These are phyloP conservation scores for Meiosimyza decipiens DNA, from an alignment of 2,888 invertebrate species.

Conservation along the genomic window DNA sequence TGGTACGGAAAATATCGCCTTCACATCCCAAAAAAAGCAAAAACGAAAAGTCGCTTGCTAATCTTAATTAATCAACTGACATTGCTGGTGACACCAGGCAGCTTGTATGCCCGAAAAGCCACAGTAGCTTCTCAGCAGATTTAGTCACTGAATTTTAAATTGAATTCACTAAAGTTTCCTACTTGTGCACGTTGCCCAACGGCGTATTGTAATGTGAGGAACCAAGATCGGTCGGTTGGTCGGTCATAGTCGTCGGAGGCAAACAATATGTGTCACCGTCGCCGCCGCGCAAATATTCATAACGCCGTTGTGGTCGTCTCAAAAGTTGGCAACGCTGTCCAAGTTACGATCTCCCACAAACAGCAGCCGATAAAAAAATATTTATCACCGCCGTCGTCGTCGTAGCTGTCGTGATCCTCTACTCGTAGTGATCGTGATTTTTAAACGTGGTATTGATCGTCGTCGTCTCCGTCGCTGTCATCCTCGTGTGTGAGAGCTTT, in stretches of 20 bases:
- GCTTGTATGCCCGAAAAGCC: too few relatives aligned
- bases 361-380: slow-evolving; percentile 22
- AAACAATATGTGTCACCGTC: slow-evolving; percentile 46
- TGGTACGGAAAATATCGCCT: slow-evolving; percentile 6
- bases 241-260: background rate
- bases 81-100: too few relatives aligned
- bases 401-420: background rate
- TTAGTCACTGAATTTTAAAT: slow-evolving; percentile 16
- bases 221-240: slow-evolving; percentile 22
- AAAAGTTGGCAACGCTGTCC: slow-evolving; percentile 52
- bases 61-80: slow-evolving; percentile 28
- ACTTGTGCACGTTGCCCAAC: slow-evolving; percentile 41
- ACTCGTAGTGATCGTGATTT: slow-evolving; percentile 17
- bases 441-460: slow-evolving; percentile 29
- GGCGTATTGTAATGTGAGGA: slow-evolving; percentile 31
- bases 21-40: background rate
- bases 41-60: background rate
- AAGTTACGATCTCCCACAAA: slow-evolving; percentile 33
- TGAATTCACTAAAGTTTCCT: slow-evolving; percentile 10
- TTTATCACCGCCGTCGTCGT: slow-evolving; percentile 8
- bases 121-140: too few relatives aligned
- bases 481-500: slow-evolving; percentile 2
- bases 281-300: slow-evolving; percentile 40
- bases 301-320: slow-evolving; percentile 50
- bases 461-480: slow-evolving; percentile 34